Conservation (phyloP, 2,113 vertebrate genomes). For the Hippocampus guttulatus region DNA sequence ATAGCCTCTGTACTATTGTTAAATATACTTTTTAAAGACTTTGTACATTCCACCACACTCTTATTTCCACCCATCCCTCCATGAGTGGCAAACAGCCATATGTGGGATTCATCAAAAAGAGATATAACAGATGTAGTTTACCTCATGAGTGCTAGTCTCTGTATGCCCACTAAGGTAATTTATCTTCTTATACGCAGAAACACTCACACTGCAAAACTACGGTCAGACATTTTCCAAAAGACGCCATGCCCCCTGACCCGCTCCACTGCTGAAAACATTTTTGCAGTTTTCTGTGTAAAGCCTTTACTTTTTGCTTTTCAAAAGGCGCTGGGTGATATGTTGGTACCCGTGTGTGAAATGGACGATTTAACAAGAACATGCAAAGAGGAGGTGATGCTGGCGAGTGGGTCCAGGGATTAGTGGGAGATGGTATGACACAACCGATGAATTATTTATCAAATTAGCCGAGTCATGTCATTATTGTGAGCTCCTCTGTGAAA, state of each 20-base stretch:
- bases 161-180: constrained; percentile 57
- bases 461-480: constrained; percentile 27
- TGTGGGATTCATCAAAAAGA: constrained; percentile 66
- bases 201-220: constrained; percentile 11
- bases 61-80: constrained; percentile 41
- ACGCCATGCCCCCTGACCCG: constrained; percentile 7
- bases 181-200: constrained; percentile 38
- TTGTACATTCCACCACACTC: constrained; percentile 43
- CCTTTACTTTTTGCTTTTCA: constrained; percentile 21
- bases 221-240: constrained; percentile 22
- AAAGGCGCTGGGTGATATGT: constrained; percentile 39
- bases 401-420: constrained; percentile 40
- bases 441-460: constrained; percentile 27
- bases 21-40: constrained; percentile 12
- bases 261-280: constrained; percentile 11
- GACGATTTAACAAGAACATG: constrained; percentile 52
- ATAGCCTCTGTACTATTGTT: constrained; percentile 34
- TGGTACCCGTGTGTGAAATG: constrained; percentile 27
- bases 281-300: constrained; percentile 2
- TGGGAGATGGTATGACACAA: constrained; percentile 36
- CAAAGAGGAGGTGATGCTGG: constrained; percentile 54
- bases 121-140: constrained; percentile 68
- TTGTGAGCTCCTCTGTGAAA: background rate
- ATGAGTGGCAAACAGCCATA: constrained; percentile 70
- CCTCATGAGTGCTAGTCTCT: constrained; percentile 63